Evolutionary conservation across 2,797 vertebrate genomes (phyloP).

Genomic region (Lophotriccus pileatus): DNA sequence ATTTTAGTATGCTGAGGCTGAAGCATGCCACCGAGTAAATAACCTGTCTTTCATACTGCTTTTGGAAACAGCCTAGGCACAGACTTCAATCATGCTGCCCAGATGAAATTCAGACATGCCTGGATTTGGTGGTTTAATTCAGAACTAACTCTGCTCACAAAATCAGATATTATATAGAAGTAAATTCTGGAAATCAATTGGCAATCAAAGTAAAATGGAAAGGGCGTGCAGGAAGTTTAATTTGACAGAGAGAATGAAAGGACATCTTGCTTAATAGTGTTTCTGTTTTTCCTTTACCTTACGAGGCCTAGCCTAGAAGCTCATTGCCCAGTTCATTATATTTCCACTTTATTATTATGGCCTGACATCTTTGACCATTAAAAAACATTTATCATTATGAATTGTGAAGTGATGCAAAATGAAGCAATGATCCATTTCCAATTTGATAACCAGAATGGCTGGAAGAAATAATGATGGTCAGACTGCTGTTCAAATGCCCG

Average conservation of each 20-base stretch:
- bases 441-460: background rate
- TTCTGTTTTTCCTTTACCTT: background rate
- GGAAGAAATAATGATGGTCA: background rate
- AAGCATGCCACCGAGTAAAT: background rate
- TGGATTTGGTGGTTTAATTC: background rate
- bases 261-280: background rate
- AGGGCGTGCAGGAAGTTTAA: background rate
- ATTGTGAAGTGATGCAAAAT: constrained; percentile 28
- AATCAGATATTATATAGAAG: background rate
- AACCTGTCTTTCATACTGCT: fast-evolving
- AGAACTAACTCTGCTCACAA: background rate
- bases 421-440: constrained; percentile 31
- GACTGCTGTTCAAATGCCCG: background rate
- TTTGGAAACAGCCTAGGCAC: background rate
- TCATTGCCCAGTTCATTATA: background rate
- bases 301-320: background rate
- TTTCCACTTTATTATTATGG: constrained; percentile 1
- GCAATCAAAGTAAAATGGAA: background rate
- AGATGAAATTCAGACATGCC: background rate
- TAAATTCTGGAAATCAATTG: background rate
- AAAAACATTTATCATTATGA: constrained; percentile 40
- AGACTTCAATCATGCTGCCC: background rate
- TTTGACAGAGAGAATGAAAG: background rate
- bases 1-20: background rate
- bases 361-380: constrained; percentile 4